Percentiles rank a stretch among this genome's conserved stretches.
Evolutionary conservation across 2,888 invertebrate species (phyloP).

Genomic region (Melolontha melolontha): DNA sequence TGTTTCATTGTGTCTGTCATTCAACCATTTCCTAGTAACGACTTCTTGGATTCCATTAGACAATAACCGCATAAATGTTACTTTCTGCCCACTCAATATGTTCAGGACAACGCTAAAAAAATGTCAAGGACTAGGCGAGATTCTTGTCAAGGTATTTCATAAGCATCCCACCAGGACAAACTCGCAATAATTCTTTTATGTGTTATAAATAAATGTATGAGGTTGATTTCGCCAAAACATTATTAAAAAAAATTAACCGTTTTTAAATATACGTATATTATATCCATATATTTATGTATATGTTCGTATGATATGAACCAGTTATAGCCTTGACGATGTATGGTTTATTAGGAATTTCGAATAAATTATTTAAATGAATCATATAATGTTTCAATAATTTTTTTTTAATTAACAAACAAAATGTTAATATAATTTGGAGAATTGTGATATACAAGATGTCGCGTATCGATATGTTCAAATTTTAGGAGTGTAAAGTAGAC

Average conservation of each 20-base stretch:
- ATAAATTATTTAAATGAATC: conserved; percentile 25
- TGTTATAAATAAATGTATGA: conserved; percentile 21
- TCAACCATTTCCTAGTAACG: no score
- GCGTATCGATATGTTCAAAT: no score
- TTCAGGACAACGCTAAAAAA: conserved; percentile 2
- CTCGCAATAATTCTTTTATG: conserved; percentile 1
- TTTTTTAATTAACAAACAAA: no score
- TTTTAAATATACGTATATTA: background rate
- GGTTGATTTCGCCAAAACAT: background rate
- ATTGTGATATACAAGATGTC: no score
- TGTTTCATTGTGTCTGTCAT: background rate
- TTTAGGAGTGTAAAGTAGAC: no score
- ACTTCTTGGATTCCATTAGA: no score
- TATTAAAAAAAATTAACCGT: conserved; percentile 12
- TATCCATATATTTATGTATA: background rate
- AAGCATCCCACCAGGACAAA: conserved; percentile 24
- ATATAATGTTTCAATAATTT: background rate
- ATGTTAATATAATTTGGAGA: no score
- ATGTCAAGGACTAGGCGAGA: conserved; percentile 25
- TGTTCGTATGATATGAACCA: no score
- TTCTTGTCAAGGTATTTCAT: conserved; percentile 28
- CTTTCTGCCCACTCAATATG: conserved; percentile 1
- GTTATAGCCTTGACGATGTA: conserved; percentile 7
- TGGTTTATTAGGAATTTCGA: conserved; percentile 9
- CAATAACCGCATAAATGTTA: background rate